Evolutionary conservation across 2,113 vertebrate species (phyloP), one percentile per base, ranked within the genome.

Genomic region (Chlamydotis undulata): DNA sequence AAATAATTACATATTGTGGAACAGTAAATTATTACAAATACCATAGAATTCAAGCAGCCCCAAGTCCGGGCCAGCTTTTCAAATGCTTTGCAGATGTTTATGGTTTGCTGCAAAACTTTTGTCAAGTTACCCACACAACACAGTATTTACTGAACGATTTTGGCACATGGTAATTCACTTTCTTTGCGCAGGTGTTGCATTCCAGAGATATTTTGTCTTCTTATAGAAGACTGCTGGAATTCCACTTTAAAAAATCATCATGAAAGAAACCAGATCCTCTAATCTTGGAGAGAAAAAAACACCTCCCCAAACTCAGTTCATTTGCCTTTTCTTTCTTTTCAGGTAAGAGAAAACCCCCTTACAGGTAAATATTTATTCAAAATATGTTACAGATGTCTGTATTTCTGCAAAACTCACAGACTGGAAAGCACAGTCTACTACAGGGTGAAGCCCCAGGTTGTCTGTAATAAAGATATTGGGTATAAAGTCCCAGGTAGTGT

Each of bases 161-260:
- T 94, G 90, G 96, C 93, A 94, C 70, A 64, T 7, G 23, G 84
- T 73, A 82, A 83, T 96, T 90, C 49, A 85, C 92, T 92, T 92
- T 93, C 94, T 93, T 96, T 93, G 94, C 60, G 50, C 97, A 98
- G 97, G 97, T 97, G 96, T 71, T 96, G 96, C 96, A 97, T 98
- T 98, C 97, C 96, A 97, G 93, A 97, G 95, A 97, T 98, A 96
- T 31, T 97, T 97, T 97, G 83, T 96, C 92, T 96, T 92, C 95
- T 95, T 64, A 71, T 6, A 96, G 96, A 98, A 96, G 91, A 95
- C 45, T 95, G 85, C 70, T 97, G 93, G 95, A 98, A 98, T 98
- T 96, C 93, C 85, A 95, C 87, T 97, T 87, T 63, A 49, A 13
- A 73, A 96, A 93, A 94, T 55, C 78, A 80, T 92, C 65, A 88